Evolutionary conservation across 2,888 invertebrate genomes (phyloP).

Genomic region (Euzophera pinguis): DNA sequence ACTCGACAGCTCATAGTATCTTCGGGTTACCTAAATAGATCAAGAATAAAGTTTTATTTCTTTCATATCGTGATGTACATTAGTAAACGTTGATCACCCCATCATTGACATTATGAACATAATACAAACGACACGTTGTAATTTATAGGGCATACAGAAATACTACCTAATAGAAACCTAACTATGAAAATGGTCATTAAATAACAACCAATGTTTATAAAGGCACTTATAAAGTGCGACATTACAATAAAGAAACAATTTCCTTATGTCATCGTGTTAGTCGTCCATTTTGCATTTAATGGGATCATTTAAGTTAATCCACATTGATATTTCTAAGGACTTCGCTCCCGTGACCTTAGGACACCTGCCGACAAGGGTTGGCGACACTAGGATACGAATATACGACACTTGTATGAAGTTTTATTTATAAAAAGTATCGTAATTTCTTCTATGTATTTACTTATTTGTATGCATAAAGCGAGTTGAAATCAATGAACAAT

Average conservation of each 20-base stretch:
- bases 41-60: too few relatives aligned
- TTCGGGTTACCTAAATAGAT: too few relatives aligned
- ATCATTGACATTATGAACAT: background rate
- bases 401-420: too few relatives aligned
- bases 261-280: background rate
- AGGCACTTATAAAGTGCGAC: background rate
- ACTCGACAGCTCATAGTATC: too few relatives aligned
- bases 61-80: background rate
- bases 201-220: background rate
- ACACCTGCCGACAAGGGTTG: conserved; percentile 10
- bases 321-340: conserved; percentile 9
- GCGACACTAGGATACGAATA: background rate
- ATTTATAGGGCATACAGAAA: background rate
- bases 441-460: too few relatives aligned
- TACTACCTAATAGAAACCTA: background rate
- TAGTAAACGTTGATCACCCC: background rate
- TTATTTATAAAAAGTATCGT: too few relatives aligned
- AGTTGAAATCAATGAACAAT: too few relatives aligned
- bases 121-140: background rate
- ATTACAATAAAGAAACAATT: conserved; percentile 11
- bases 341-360: background rate
- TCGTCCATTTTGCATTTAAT: conserved; percentile 5
- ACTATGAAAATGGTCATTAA: background rate
- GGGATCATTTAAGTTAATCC: conserved; percentile 3
- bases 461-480: too few relatives aligned